phyloP scores from a whole-genome alignment of 2,113 vertebrate species.

The Rhombomys opimus region DNA sequence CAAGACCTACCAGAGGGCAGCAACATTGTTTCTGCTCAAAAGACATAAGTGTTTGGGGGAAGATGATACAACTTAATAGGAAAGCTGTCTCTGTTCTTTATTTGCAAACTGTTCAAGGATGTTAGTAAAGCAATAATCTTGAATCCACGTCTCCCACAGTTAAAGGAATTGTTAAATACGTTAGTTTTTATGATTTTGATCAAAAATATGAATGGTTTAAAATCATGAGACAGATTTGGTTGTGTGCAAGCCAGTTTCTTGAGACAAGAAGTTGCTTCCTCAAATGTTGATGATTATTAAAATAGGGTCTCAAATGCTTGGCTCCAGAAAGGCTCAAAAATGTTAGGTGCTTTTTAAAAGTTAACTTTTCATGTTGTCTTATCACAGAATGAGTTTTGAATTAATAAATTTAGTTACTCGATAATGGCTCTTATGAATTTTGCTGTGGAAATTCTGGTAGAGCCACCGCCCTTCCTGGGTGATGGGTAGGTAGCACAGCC shows the following conservation, averaged over 20 bases:
- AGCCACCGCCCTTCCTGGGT: slow-evolving; percentile 69
- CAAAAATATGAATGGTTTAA: neutral
- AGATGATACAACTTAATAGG: neutral
- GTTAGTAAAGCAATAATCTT: neutral
- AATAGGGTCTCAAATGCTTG: neutral
- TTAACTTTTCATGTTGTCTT: neutral
- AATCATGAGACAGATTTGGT: neutral
- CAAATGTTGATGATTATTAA: slow-evolving; percentile 67
- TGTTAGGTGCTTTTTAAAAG: neutral
- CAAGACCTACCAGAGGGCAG: neutral
- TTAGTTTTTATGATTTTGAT: neutral
- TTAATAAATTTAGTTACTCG: neutral
- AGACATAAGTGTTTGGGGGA: fast-evolving
- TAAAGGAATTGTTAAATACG: neutral
- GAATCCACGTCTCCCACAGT: neutral
- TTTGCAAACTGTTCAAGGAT: neutral
- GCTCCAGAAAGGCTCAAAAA: neutral
- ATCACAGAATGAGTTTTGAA: neutral
- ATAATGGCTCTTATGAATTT: neutral
- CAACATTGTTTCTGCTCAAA: slow-evolving; percentile 65
- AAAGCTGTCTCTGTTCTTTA: neutral
- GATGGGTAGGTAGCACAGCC: neutral
- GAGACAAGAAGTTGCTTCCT: slow-evolving; percentile 66
- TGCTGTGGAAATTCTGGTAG: neutral
- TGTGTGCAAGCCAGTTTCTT: slow-evolving; percentile 54